Evolutionary conservation across 1,140 invertebrate genomes (phyloP).

Genomic region (Calephelis nemesis): DNA sequence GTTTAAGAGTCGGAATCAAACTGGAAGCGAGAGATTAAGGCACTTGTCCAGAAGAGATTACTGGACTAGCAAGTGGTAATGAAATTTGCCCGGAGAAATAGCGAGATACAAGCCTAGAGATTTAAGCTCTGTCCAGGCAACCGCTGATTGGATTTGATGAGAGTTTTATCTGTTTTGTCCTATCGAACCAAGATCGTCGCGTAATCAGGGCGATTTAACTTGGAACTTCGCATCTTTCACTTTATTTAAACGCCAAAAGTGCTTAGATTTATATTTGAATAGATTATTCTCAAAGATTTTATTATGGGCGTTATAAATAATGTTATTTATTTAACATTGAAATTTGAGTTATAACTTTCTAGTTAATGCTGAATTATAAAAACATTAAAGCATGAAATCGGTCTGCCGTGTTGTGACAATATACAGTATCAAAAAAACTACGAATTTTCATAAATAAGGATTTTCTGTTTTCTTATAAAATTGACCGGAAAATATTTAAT

Average conservation of each 20-base stretch:
- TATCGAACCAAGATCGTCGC: constrained; percentile 48
- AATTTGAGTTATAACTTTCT: too few relatives aligned
- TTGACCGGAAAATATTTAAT: too few relatives aligned
- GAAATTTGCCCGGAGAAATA: constrained; percentile 72
- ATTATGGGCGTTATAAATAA: neutral
- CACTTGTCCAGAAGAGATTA: constrained; percentile 67
- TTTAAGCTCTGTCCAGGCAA: constrained; percentile 66
- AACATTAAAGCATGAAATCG: too few relatives aligned
- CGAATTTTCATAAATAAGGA: too few relatives aligned
- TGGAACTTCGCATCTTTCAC: constrained; percentile 46
- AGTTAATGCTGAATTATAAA: too few relatives aligned
- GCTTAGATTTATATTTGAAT: constrained; percentile 35
- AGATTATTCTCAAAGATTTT: constrained; percentile 24
- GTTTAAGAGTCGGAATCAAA: constrained; percentile 71
- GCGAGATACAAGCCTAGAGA: constrained; percentile 55
- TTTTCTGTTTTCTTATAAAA: too few relatives aligned
- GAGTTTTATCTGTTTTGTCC: constrained; percentile 70
- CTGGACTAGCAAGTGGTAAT: constrained; percentile 71
- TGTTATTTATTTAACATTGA: too few relatives aligned
- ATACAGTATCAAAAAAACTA: too few relatives aligned
- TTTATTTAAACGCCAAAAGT: constrained; percentile 43
- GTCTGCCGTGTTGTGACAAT: too few relatives aligned
- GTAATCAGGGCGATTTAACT: constrained; percentile 58
- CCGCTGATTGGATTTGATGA: constrained; percentile 73
- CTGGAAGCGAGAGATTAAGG: constrained; percentile 68